phyloP scores from a whole-genome alignment of 2,888 invertebrate genomes.

The Dexiosoma caninum region DNA sequence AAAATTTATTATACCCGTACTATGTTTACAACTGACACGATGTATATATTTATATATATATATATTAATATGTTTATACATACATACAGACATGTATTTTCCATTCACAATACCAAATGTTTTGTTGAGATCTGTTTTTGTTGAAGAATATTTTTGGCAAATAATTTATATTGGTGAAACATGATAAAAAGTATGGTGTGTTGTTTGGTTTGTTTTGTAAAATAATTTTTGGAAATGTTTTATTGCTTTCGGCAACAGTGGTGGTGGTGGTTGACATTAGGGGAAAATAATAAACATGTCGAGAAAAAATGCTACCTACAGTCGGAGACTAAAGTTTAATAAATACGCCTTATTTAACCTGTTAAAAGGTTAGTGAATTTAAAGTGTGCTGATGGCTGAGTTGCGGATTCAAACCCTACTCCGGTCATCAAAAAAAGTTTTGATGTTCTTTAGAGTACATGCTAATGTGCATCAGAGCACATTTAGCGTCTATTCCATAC shows the following conservation, averaged over 20 bases:
- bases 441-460: no score
- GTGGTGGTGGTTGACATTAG: slow-evolving; percentile 31
- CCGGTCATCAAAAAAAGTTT: no score
- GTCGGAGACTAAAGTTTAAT: no score
- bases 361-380: no score
- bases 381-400: no score
- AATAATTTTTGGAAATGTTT: slow-evolving; percentile 48
- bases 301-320: no score
- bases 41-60: not conserved
- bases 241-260: slow-evolving; percentile 40
- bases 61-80: no score
- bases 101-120: slow-evolving; percentile 31
- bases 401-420: no score
- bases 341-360: no score
- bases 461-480: no score
- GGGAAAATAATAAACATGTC: not conserved
- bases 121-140: not conserved
- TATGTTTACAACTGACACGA: slow-evolving; percentile 5
- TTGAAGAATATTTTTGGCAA: slow-evolving; percentile 17
- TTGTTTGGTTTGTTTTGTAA: slow-evolving; percentile 8
- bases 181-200: slow-evolving; percentile 21
- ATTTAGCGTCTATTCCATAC: no score
- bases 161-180: slow-evolving; percentile 43
- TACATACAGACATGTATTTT: no score
- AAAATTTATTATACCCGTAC: slow-evolving; percentile 26